phyloP scores from a whole-genome alignment of 2,113 vertebrate species.

The Tilapia sparmanii region DNA sequence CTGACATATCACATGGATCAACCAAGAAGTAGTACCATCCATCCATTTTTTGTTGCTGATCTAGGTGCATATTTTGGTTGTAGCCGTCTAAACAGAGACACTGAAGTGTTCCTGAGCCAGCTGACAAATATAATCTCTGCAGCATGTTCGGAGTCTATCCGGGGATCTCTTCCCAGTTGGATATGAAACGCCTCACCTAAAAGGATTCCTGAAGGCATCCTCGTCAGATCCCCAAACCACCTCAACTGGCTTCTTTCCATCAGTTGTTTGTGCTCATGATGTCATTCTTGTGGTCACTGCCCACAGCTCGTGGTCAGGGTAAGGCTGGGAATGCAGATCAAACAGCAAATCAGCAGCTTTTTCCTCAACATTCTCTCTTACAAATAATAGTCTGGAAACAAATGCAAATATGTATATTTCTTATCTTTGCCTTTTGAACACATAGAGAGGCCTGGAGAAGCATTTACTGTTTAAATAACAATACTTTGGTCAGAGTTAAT shows the following conservation, averaged over 20 bases:
- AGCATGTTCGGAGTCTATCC: background rate
- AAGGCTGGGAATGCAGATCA: background rate
- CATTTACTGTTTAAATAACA: background rate
- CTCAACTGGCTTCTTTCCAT: background rate
- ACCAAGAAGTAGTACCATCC: background rate
- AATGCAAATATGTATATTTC: background rate
- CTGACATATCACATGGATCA: background rate
- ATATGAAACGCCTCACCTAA: background rate
- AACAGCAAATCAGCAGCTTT: background rate
- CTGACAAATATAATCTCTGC: background rate
- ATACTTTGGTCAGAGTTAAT: background rate
- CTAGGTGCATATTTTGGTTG: background rate
- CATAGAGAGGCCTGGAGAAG: background rate
- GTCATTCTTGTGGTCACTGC: background rate
- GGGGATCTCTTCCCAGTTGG: background rate
- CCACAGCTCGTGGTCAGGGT: background rate
- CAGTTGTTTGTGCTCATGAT: background rate
- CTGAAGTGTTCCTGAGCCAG: background rate
- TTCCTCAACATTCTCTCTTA: background rate
- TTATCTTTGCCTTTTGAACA: background rate
- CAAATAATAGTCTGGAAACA: background rate
- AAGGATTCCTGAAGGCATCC: background rate
- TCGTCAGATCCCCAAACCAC: background rate
- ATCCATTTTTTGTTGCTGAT: accelerated
- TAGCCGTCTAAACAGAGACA: background rate